Base-by-base conservation (phyloP, 2,113 vertebrate genomes). In the Corythornis cristatus region DNA sequence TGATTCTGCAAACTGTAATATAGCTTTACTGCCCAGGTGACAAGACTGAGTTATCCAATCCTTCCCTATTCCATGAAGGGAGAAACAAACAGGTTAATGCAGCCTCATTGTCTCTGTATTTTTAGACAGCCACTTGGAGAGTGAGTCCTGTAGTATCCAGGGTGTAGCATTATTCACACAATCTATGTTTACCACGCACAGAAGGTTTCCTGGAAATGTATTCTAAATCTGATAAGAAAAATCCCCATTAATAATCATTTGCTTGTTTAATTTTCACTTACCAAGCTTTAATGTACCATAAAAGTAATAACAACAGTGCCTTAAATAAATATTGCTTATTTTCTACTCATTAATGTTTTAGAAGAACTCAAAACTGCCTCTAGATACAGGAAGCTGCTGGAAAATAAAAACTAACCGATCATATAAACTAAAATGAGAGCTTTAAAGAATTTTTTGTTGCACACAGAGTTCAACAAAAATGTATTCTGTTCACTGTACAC, bases 401-500 rank as follows among this genome's bases (percentile, higher is more conserved):
- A 96, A 97, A 97, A 96, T 87, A 95, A 90, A 94, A 95, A 83
- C 72, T n/a, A 82, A 88, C 71, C 73, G 37, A 89, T 90, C 40
- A 48, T 26, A 86, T 80, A 81, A 95, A 93, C 75, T 58, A 58
- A 51, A 91, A 65, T 0, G 29, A 87, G 91, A 88, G 68, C 81
- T 93, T 89, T 87, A 89, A 90, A 86, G 87, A 61, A 80, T 85
- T 93, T 65, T 94, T 45, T 87, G 85, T 72, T 88, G 83, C 96
- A 89, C 56, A 62, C 9, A 1, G 86, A 95, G 94, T 78, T 96
- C 86, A 83, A 83, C 76, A 91, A 72, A 94, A 95, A 93, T 94
- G 95, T 68, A 93, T 93, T 96, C 96, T 97, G 97, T 95, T 96
- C 96, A 95, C 95, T 96, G 95, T 97, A 97, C 93, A 97, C 89